These are phyloP conservation scores for Donacobius atricapilla DNA, from an alignment of 2,113 vertebrate genomes.

Conservation along the genomic window DNA sequence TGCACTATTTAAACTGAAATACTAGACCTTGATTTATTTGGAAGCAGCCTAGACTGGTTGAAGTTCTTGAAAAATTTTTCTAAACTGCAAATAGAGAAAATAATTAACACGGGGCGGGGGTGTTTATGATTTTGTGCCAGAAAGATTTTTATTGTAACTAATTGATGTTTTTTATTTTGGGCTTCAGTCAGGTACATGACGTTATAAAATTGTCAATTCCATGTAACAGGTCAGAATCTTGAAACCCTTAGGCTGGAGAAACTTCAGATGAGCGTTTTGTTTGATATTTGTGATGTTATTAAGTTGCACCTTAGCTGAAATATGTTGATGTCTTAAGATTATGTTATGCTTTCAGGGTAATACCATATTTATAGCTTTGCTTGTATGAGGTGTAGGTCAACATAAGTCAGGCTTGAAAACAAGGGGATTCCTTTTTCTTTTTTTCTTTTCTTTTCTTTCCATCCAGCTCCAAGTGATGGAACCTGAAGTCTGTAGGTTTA, in stretches of 20 bases:
- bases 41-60: background rate
- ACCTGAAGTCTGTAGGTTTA: background rate
- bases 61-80: background rate
- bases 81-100: background rate
- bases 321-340: background rate
- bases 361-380: background rate
- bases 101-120: no score
- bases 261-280: background rate
- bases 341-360: background rate
- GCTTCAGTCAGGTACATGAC: background rate
- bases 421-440: background rate
- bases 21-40: background rate
- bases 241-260: background rate
- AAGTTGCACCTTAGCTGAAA: background rate
- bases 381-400: background rate
- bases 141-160: background rate
- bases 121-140: background rate
- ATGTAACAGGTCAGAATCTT: background rate
- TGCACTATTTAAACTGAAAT: background rate
- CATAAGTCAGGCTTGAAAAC: background rate
- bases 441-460: background rate
- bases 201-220: background rate
- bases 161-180: background rate
- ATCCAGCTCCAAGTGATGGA: accelerated
- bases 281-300: background rate